Conservation (phyloP, 2,797 vertebrate genomes). For the Rhynchonycteris naso region DNA sequence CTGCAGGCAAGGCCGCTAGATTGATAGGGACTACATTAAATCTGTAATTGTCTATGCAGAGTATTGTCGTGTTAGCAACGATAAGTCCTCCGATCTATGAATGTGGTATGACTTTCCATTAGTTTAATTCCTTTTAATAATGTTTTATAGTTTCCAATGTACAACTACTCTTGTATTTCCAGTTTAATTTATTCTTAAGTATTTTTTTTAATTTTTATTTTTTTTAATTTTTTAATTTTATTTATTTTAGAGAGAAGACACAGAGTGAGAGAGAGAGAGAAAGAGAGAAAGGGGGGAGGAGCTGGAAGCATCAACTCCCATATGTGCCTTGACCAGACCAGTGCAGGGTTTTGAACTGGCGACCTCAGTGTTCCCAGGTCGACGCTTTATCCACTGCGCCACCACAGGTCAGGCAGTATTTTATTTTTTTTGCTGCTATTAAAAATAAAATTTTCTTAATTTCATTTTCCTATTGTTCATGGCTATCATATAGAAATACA, state of each 20-base stretch:
- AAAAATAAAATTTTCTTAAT: not conserved
- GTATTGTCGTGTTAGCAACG: not conserved
- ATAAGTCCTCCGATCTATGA: not conserved
- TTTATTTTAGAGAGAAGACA: too few relatives aligned
- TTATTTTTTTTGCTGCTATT: not conserved
- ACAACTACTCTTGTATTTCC: not conserved
- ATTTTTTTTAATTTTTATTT: too few relatives aligned
- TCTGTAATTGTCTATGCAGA: not conserved
- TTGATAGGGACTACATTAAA: not conserved
- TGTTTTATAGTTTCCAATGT: not conserved
- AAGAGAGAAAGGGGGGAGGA: too few relatives aligned
- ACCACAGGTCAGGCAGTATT: too few relatives aligned
- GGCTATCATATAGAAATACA: not conserved
- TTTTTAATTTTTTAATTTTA: too few relatives aligned
- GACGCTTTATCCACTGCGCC: too few relatives aligned
- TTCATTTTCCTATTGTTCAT: not conserved
- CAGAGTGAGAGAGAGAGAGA: too few relatives aligned
- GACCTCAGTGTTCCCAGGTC: too few relatives aligned
- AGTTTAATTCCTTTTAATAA: not conserved
- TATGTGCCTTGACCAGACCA: too few relatives aligned
- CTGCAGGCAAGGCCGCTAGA: not conserved
- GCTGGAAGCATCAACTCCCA: too few relatives aligned
- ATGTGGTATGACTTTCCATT: not conserved
- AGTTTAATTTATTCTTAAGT: conserved; percentile 23
- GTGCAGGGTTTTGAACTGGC: too few relatives aligned